Conservation (phyloP, 2,797 vertebrate species). For the Etheostoma nigrum region DNA sequence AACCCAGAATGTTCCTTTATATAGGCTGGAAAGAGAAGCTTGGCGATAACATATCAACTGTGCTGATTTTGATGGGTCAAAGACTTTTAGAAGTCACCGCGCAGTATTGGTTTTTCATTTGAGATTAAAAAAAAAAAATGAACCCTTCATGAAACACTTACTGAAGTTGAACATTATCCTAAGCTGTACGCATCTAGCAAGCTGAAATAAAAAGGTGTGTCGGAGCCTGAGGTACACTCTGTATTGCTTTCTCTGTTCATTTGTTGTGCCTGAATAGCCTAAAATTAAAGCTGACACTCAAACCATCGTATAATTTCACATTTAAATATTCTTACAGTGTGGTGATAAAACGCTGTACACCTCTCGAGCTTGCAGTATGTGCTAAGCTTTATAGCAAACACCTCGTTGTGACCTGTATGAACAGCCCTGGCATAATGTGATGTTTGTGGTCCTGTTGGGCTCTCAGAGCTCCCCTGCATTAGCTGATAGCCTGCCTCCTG, state of each 20-base stretch:
- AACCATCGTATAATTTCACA: slow-evolving; percentile 25
- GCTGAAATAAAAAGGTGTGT: slow-evolving; percentile 7
- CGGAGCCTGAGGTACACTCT: neutral
- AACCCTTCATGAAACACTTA: neutral
- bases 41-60: slow-evolving; percentile 19
- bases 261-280: slow-evolving; percentile 24
- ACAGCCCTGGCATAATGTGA: slow-evolving; percentile 41
- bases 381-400: slow-evolving; percentile 32
- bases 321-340: slow-evolving; percentile 33
- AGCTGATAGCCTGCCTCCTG: slow-evolving; percentile 75
- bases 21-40: slow-evolving; percentile 25
- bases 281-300: slow-evolving; percentile 37
- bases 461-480: slow-evolving; percentile 68
- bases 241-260: slow-evolving; percentile 17
- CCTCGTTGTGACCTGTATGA: slow-evolving; percentile 49
- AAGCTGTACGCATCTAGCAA: slow-evolving; percentile 14
- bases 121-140: slow-evolving; percentile 8
- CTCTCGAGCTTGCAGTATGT: neutral
- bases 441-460: slow-evolving; percentile 62
- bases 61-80: slow-evolving; percentile 21
- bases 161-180: slow-evolving; percentile 44
- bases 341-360: slow-evolving; percentile 26
- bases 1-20: neutral
- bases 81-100: slow-evolving; percentile 19
- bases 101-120: slow-evolving; percentile 20